Evolutionary conservation across 2,888 invertebrate species (phyloP).

Genomic region (Eilema depressum): DNA sequence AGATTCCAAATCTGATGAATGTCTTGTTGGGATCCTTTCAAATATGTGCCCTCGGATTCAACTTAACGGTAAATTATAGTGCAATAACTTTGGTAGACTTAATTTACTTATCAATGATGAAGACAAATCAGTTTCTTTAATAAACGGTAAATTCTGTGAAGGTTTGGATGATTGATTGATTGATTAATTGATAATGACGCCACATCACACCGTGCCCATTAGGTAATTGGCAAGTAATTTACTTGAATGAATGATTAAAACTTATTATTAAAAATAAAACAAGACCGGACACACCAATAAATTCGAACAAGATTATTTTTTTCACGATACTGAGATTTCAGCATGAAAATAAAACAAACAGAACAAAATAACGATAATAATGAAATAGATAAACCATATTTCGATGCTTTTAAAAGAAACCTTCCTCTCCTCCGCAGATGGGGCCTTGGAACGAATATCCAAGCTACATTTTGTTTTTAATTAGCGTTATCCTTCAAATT

Average conservation of each 20-base stretch:
- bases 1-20: constrained; percentile 72
- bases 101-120: too few relatives aligned
- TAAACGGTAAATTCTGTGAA: too few relatives aligned
- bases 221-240: too few relatives aligned
- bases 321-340: too few relatives aligned
- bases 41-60: constrained; percentile 79
- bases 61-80: constrained; percentile 71
- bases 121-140: too few relatives aligned
- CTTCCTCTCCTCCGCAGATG: constrained; percentile 40
- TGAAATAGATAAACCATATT: neutral
- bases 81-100: too few relatives aligned
- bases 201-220: too few relatives aligned
- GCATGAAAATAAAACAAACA: neutral
- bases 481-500: constrained; percentile 70
- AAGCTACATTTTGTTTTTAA: constrained; percentile 66
- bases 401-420: neutral
- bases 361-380: neutral
- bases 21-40: constrained; percentile 73
- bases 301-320: neutral
- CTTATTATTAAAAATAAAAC: too few relatives aligned
- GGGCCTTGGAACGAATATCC: constrained; percentile 63
- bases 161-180: too few relatives aligned
- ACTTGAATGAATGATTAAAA: too few relatives aligned
- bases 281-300: neutral
- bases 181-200: too few relatives aligned